phyloP scores from a whole-genome alignment of 2,113 vertebrate genomes.

The Prunella fulvescens region DNA sequence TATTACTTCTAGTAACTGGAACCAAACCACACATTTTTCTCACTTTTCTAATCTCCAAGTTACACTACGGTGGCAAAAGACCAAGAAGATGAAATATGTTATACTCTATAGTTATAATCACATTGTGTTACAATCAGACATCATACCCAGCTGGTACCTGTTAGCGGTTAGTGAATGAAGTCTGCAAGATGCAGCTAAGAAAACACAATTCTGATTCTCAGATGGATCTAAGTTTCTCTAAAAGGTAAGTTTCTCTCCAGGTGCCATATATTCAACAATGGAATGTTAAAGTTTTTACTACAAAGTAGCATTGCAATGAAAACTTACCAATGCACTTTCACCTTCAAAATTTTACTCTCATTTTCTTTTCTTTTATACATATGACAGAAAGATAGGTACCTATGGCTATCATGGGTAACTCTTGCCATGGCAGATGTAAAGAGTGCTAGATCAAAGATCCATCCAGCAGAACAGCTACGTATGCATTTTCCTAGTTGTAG shows the following conservation, averaged over 20 bases:
- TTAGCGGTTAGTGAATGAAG: neutral
- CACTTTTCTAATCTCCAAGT: neutral
- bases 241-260: neutral
- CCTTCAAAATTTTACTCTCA: neutral
- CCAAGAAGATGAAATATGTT: neutral
- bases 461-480: neutral
- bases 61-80: neutral
- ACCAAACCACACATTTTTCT: neutral
- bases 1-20: neutral
- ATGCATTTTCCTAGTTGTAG: neutral
- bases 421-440: neutral
- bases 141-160: neutral
- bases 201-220: neutral
- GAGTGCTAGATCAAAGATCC: neutral
- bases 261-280: rapidly evolving
- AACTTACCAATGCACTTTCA: neutral
- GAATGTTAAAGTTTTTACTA: neutral
- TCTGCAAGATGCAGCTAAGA: neutral
- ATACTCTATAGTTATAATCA: neutral
- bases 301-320: neutral
- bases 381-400: neutral
- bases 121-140: neutral
- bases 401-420: neutral
- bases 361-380: neutral
- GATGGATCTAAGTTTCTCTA: neutral